Conservation (phyloP, 2,113 vertebrate species). For the Dascyllus trimaculatus region DNA sequence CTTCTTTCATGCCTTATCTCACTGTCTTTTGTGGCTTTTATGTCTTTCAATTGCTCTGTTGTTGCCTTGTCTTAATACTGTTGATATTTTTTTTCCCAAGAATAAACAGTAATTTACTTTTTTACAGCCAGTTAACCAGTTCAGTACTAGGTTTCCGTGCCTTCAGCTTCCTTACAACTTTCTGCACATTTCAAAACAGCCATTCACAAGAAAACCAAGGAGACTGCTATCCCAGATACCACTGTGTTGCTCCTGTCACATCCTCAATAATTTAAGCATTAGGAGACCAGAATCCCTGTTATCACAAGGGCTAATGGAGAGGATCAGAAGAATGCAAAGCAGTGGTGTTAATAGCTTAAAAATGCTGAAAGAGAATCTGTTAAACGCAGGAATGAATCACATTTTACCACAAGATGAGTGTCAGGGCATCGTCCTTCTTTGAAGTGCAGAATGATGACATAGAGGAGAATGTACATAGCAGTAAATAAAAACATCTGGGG, state of each 20-base stretch:
- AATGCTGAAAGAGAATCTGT: conserved; percentile 40
- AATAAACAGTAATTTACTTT: no score
- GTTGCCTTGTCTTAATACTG: no score
- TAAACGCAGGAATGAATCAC: conserved; percentile 29
- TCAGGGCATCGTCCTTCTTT: not conserved
- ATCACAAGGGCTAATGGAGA: conserved; percentile 11
- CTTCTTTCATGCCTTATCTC: no score
- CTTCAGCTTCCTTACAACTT: not conserved
- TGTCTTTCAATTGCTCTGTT: no score
- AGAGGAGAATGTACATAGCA: not conserved
- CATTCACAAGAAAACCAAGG: not conserved
- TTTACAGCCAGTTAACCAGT: no score
- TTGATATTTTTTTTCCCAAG: no score
- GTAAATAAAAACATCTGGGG: not conserved
- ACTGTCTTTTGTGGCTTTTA: no score
- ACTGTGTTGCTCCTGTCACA: conserved; percentile 3
- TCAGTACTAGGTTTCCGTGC: not conserved
- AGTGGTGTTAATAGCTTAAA: conserved; percentile 21
- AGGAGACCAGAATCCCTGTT: conserved; percentile 10
- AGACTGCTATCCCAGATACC: not conserved
- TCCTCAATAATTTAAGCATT: conserved; percentile 41
- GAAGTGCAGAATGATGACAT: not conserved
- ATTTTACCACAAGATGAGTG: not conserved
- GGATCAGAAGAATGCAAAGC: conserved; percentile 50
- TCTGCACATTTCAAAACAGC: not conserved